Evolutionary conservation across 2,113 vertebrate species (phyloP).

Genomic region (Muscicapa adusta): DNA sequence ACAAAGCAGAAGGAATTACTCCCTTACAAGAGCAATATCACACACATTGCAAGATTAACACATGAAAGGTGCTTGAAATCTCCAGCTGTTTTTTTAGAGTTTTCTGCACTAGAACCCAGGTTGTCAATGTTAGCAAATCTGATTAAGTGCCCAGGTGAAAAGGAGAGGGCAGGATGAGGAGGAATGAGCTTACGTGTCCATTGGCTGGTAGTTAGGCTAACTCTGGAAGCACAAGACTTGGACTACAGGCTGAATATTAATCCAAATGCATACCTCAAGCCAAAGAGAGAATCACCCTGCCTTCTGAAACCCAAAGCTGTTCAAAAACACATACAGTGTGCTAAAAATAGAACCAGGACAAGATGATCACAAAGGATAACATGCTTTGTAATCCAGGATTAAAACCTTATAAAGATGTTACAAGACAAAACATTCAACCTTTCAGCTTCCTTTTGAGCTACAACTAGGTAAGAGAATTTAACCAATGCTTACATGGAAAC

Average conservation of each 20-base stretch:
- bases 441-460: not conserved
- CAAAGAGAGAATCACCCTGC: not conserved
- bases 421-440: not conserved
- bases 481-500: not conserved
- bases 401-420: not conserved
- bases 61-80: not conserved
- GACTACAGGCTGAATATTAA: not conserved
- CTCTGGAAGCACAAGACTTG: not conserved
- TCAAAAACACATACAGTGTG: not conserved
- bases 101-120: not conserved
- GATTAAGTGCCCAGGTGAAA: not conserved
- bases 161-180: not conserved
- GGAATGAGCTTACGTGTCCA: not conserved
- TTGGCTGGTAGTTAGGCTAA: not conserved
- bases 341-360: not conserved
- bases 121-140: not conserved
- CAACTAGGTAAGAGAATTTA: not conserved
- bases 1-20: not conserved
- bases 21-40: not conserved
- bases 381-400: not conserved
- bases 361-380: not conserved
- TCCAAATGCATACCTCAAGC: not conserved
- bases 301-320: not conserved
- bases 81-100: not conserved
- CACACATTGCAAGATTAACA: not conserved